Evolutionary conservation across 1,140 invertebrate species (phyloP).

Genomic region (Himalopsyche phryganea): DNA sequence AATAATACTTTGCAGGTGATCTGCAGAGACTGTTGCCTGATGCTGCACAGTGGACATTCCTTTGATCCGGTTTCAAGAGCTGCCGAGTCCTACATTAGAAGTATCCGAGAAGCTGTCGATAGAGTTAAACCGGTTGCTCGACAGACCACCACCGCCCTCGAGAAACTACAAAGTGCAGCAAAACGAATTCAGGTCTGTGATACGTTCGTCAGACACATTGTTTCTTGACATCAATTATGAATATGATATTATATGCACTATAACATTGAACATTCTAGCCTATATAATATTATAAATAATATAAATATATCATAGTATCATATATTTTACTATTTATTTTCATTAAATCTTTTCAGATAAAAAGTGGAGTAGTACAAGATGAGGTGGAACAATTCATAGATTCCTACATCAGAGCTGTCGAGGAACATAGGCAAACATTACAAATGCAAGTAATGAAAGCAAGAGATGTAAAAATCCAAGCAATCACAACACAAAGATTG

Average conservation of each 20-base stretch:
- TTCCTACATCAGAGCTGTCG: slow-evolving; percentile 58
- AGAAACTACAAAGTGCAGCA: slow-evolving; percentile 32
- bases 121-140: slow-evolving; percentile 49
- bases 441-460: slow-evolving; percentile 40
- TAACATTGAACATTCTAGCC: too few species aligned
- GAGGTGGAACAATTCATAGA: slow-evolving; percentile 61
- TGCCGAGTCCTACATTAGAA: slow-evolving; percentile 46
- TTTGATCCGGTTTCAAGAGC: slow-evolving; percentile 51
- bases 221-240: too few species aligned
- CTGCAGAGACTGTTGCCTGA: slow-evolving; percentile 53
- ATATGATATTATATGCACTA: too few species aligned
- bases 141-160: slow-evolving; percentile 39
- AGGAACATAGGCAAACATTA: slow-evolving; percentile 57
- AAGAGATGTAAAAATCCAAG: slow-evolving; percentile 50
- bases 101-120: slow-evolving; percentile 50
- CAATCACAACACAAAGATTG: slow-evolving; percentile 45
- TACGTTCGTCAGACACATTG: too few species aligned
- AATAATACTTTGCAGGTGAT: slow-evolving; percentile 48
- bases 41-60: slow-evolving; percentile 52
- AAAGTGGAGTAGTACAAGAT: slow-evolving; percentile 54
- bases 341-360: slow-evolving; percentile 45
- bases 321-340: too few species aligned
- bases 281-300: too few species aligned
- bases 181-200: slow-evolving; percentile 26
- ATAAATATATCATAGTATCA: too few species aligned